Evolutionary conservation across 2,888 invertebrate genomes (phyloP).

Genomic region (Bembecia ichneumoniformis): DNA sequence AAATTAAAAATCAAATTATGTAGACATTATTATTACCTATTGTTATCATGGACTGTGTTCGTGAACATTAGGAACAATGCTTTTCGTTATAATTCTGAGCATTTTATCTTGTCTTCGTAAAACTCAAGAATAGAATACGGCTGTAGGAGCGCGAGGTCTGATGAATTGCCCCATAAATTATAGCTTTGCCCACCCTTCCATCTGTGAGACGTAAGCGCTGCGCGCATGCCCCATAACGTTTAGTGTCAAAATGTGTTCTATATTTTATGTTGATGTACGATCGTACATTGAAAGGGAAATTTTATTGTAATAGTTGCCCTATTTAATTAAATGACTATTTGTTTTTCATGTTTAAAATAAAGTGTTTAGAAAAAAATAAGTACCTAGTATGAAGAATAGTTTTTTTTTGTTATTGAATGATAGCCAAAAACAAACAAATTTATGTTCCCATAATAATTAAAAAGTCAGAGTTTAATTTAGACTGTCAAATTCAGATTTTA

Average conservation of each 20-base stretch:
- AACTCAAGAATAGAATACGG: background rate
- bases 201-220: slow-evolving; percentile 15
- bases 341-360: no score
- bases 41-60: no score
- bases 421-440: no score
- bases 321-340: background rate
- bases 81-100: background rate
- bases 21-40: no score
- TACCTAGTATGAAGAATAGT: no score
- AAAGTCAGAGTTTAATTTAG: background rate
- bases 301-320: background rate
- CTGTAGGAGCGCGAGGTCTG: slow-evolving; percentile 19
- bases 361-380: no score
- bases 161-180: slow-evolving; percentile 45
- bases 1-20: no score
- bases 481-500: slow-evolving; percentile 27
- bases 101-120: background rate
- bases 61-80: no score
- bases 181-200: slow-evolving; percentile 30
- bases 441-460: no score
- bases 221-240: slow-evolving; percentile 23
- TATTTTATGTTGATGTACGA: background rate
- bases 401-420: no score
- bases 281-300: background rate
- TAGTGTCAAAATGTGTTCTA: slow-evolving; percentile 16